Conservation (phyloP, 2,113 vertebrate species). For the Eulemur macaco region DNA sequence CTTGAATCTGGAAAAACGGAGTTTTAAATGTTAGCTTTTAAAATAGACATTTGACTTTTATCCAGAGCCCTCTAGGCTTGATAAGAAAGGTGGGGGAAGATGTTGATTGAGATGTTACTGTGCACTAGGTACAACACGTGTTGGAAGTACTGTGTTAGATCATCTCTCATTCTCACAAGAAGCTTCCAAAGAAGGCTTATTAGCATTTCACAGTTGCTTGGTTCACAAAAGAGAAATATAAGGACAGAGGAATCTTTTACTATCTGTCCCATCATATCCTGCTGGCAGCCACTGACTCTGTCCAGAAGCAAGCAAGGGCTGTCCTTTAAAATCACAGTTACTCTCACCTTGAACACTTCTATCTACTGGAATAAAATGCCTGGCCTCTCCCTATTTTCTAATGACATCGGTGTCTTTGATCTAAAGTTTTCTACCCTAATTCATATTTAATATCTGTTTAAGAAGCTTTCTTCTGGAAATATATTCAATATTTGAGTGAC, state of each 20-base stretch:
- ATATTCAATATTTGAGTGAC: not conserved
- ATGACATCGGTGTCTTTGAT: not conserved
- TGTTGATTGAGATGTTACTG: not conserved
- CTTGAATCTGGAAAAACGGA: not conserved
- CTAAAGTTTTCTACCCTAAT: not conserved
- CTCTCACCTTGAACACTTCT: not conserved
- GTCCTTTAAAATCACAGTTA: not conserved
- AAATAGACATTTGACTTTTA: not conserved
- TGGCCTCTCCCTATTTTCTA: not conserved
- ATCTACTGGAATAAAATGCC: not conserved
- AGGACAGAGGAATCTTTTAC: not conserved
- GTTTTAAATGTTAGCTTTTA: not conserved
- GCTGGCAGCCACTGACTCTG: fast-evolving
- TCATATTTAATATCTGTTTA: not conserved
- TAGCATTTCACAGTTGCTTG: not conserved
- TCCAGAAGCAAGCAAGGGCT: not conserved
- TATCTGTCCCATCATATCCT: not conserved
- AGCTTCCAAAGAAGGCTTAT: not conserved
- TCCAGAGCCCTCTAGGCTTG: not conserved
- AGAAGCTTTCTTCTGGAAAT: not conserved
- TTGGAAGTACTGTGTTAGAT: not conserved
- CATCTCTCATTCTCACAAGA: not conserved
- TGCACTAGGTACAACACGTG: not conserved
- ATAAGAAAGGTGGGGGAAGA: not conserved
- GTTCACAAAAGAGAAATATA: not conserved